Base-by-base conservation (phyloP, 2,113 vertebrate genomes). In the Ctenomys sociabilis region DNA sequence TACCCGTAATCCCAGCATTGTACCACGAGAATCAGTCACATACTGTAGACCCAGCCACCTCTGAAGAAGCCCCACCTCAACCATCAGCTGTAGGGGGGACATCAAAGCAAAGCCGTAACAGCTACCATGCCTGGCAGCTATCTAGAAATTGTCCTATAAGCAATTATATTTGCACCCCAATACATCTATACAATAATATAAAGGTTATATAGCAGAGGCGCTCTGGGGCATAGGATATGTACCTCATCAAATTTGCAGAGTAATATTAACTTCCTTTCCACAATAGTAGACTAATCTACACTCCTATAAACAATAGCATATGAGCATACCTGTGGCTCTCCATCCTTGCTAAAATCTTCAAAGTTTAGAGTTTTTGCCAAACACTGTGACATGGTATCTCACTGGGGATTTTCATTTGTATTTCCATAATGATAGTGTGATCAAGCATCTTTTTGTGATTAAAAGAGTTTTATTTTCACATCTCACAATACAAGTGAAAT, bases 401-500 rank as follows among this genome's bases (percentile, higher is more conserved):
- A 77, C 1, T n/a, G n/a, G 52, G 54, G 11, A 85, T 43, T 68
- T 78, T 78, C 7, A 49, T 52, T 52, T 64, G 9, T 22, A 75
- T 90, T 78, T 59, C 49, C 17, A 59, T 52, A 64, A 59, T 78
- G 32, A 68, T 54, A 43, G 59, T 68, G 61, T 22, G 57, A 66
- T 63, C 68, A 84, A 85, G 14, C 28, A 91, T 59, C 77, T 77
- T 77, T 88, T 95, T 63, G 1, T 88, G 91, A n/a, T 68, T 90
- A 96, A 98, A 98, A 80, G 4, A 32, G 61, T 90, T 98, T 98
- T 98, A 98, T 98, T 98, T 96, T 87, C 95, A 91, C 30, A 61
- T 40, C 94, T 96, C 90, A 96, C 35, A 17, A 96, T 82, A 91
- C 87, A 97, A 97, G 91, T 84, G 96, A 85, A 88, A 64, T 32